A percentile compares a stretch with the other conserved stretches of the same genome.
phyloP scores from a whole-genome alignment of 2,888 invertebrate species.

The Lasius fuliginosus region DNA sequence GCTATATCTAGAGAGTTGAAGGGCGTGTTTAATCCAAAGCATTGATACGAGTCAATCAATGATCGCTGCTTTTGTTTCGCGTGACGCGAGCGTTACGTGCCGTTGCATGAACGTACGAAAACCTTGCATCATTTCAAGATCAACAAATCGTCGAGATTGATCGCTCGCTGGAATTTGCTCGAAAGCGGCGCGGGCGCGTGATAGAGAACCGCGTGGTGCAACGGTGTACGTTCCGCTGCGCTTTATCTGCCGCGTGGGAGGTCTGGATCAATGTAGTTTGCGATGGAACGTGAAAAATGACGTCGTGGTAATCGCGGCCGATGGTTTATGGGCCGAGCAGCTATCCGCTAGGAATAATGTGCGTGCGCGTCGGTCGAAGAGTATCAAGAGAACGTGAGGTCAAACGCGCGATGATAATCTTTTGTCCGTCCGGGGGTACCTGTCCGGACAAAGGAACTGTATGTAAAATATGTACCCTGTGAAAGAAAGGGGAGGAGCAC shows the following conservation, averaged over 20 bases:
- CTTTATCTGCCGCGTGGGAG: constrained; percentile 56
- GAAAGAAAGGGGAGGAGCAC: neutral
- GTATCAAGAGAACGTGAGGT: constrained; percentile 32
- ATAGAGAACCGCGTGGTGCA: neutral
- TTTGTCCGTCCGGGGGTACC: constrained; percentile 18
- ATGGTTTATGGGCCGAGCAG: constrained; percentile 44
- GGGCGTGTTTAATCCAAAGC: neutral
- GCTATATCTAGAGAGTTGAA: neutral
- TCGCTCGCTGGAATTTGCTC: constrained; percentile 36
- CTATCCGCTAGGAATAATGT: constrained; percentile 52
- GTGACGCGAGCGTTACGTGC: neutral
- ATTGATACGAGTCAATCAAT: constrained; percentile 15
- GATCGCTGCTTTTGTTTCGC: neutral
- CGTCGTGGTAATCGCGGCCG: constrained; percentile 35
- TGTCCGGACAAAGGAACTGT: constrained; percentile 27
- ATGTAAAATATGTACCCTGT: constrained; percentile 25
- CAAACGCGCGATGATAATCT: constrained; percentile 43
- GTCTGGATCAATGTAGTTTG: constrained; percentile 61
- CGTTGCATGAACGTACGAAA: neutral
- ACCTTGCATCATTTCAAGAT: constrained; percentile 28
- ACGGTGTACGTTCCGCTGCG: neutral
- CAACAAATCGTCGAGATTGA: constrained; percentile 33
- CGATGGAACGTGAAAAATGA: constrained; percentile 50
- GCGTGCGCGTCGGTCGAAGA: constrained; percentile 43
- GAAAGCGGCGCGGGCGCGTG: constrained; percentile 33